These are phyloP conservation scores for Anoplopoma fimbria DNA, from an alignment of 2,113 vertebrate species.

Conservation along the genomic window DNA sequence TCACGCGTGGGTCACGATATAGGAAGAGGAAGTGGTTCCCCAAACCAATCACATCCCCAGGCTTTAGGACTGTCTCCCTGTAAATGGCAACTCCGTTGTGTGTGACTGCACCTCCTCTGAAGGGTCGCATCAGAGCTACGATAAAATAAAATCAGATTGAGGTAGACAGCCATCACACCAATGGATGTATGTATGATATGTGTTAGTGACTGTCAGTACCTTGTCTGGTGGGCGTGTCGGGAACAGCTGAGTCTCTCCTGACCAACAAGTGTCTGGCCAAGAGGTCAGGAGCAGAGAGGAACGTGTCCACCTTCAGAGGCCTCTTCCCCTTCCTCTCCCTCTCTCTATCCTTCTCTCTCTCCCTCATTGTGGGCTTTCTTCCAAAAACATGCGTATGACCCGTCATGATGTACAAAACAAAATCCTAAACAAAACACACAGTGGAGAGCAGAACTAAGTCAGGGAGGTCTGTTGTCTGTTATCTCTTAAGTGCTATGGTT, in stretches of 20 bases:
- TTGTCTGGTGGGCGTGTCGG: conserved; percentile 76
- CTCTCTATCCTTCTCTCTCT: conserved; percentile 85
- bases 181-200: background rate
- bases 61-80: conserved; percentile 88
- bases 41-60: conserved; percentile 91
- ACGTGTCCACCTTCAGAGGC: conserved; percentile 90
- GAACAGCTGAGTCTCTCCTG: conserved; percentile 82
- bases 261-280: conserved; percentile 90
- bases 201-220: conserved; percentile 64
- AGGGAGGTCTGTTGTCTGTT: conserved; percentile 82
- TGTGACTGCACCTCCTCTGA: conserved; percentile 89
- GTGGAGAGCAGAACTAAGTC: conserved; percentile 49
- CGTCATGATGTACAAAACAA: conserved; percentile 93
- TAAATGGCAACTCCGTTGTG: conserved; percentile 90
- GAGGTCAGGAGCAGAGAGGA: conserved; percentile 91
- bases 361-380: conserved; percentile 84
- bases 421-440: conserved; percentile 85
- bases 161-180: background rate
- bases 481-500: conserved; percentile 66
- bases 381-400: conserved; percentile 91
- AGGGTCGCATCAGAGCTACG: conserved; percentile 87
- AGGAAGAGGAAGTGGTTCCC: conserved; percentile 92
- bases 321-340: conserved; percentile 84
- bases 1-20: conserved; percentile 91
- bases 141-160: background rate